Conservation (phyloP, 2,797 vertebrate species). For the Gallinago stenura region DNA sequence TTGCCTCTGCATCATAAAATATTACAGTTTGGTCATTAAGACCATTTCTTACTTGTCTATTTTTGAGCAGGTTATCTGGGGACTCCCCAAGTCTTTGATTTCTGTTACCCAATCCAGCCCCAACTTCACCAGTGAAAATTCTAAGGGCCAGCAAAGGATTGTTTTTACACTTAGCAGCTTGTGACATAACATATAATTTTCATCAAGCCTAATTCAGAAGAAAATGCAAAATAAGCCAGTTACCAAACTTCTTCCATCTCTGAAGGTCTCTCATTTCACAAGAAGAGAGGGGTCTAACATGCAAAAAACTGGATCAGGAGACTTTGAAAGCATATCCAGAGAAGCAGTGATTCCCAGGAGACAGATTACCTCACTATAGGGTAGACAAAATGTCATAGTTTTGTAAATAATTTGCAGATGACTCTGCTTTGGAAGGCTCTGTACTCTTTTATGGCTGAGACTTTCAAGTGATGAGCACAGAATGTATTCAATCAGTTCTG, state of each 20-base stretch:
- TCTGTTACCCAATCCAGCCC: not conserved
- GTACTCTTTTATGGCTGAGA: not conserved
- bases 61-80: conserved; percentile 44
- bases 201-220: conserved; percentile 32
- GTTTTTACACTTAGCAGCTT: not conserved
- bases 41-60: conserved; percentile 10
- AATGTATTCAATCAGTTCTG: not conserved
- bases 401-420: not conserved
- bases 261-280: not conserved
- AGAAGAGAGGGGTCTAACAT: not conserved
- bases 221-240: not conserved
- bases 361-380: not conserved
- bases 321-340: not conserved
- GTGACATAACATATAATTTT: conserved; percentile 28
- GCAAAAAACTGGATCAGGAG: not conserved
- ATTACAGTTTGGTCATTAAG: not conserved
- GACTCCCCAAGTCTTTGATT: conserved; percentile 27
- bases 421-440: not conserved
- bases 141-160: not conserved
- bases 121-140: not conserved
- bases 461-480: not conserved
- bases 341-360: not conserved
- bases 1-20: conserved; percentile 12
- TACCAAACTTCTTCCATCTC: not conserved
- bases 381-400: not conserved